Conservation (phyloP, 2,888 invertebrate species). For the Amblyjoppa fuscipennis region DNA sequence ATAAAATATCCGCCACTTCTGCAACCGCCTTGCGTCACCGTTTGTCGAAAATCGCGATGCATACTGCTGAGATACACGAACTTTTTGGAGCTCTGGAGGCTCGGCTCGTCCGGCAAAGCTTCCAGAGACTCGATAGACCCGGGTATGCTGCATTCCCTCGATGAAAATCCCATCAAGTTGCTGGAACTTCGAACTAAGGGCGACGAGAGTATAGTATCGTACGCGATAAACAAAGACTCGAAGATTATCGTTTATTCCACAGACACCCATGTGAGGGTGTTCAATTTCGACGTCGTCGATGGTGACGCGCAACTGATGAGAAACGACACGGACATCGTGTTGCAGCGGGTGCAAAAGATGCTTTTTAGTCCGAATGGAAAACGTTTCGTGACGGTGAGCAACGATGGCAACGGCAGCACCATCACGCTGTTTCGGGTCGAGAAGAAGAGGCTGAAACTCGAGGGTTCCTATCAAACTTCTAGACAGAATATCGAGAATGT, state of each 20-base stretch:
- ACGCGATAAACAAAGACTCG: constrained; percentile 90
- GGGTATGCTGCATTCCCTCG: constrained; percentile 74
- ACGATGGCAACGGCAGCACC: constrained; percentile 71
- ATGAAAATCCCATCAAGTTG: constrained; percentile 89
- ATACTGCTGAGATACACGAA: constrained; percentile 87
- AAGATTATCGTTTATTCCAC: constrained; percentile 92
- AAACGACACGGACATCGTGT: constrained; percentile 75
- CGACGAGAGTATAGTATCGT: constrained; percentile 90
- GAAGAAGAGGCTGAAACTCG: constrained; percentile 74
- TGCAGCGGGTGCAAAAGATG: constrained; percentile 80
- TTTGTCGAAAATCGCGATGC: constrained; percentile 87
- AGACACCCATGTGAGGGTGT: constrained; percentile 88
- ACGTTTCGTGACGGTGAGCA: constrained; percentile 77
- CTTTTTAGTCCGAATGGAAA: constrained; percentile 81
- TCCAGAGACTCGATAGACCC: constrained; percentile 73
- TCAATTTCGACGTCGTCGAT: constrained; percentile 88
- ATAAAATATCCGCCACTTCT: constrained; percentile 91
- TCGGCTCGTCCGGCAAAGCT: constrained; percentile 85
- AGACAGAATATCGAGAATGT: constrained; percentile 76
- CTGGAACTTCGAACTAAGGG: constrained; percentile 89
- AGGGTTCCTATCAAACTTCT: constrained; percentile 76
- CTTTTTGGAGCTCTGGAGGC: constrained; percentile 89
- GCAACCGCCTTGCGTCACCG: constrained; percentile 87
- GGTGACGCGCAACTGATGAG: constrained; percentile 77
- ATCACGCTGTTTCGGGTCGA: constrained; percentile 78